phyloP scores from a whole-genome alignment of 2,113 vertebrate species.

The Monopterus albus region DNA sequence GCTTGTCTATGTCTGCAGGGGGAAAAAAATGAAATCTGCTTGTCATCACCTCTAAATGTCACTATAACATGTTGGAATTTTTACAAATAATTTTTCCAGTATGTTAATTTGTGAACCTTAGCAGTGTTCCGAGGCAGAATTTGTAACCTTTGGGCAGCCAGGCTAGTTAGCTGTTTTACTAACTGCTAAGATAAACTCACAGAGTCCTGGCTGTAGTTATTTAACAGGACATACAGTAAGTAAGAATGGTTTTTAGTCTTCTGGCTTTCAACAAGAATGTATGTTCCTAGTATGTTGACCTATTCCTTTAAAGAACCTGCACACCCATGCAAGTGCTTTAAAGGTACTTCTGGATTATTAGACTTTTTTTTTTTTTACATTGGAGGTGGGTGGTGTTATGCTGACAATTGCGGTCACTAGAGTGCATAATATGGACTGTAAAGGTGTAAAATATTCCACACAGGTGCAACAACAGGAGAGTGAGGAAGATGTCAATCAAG shows the following conservation, averaged over 20 bases:
- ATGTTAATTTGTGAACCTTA: neutral
- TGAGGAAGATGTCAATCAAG: neutral
- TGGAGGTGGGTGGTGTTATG: constrained; percentile 3
- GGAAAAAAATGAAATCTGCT: too few relatives aligned
- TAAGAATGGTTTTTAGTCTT: neutral
- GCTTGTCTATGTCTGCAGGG: too few relatives aligned
- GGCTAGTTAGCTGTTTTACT: neutral
- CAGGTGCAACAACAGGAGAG: constrained; percentile 16
- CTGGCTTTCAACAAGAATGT: neutral
- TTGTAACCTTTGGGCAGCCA: neutral
- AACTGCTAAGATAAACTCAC: neutral
- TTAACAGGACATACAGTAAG: neutral
- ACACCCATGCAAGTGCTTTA: neutral
- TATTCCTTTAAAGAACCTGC: neutral
- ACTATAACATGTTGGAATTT: constrained; percentile 5
- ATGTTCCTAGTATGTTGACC: neutral
- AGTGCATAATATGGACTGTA: neutral
- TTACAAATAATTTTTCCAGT: neutral
- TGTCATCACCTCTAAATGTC: constrained; percentile 3
- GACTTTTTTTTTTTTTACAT: neutral
- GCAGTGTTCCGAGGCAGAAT: neutral
- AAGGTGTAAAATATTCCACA: neutral
- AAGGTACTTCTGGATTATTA: neutral
- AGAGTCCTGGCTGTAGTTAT: neutral
- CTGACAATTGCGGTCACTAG: neutral